Conservation (phyloP, 2,113 vertebrate species). For the Elephas maximus region DNA sequence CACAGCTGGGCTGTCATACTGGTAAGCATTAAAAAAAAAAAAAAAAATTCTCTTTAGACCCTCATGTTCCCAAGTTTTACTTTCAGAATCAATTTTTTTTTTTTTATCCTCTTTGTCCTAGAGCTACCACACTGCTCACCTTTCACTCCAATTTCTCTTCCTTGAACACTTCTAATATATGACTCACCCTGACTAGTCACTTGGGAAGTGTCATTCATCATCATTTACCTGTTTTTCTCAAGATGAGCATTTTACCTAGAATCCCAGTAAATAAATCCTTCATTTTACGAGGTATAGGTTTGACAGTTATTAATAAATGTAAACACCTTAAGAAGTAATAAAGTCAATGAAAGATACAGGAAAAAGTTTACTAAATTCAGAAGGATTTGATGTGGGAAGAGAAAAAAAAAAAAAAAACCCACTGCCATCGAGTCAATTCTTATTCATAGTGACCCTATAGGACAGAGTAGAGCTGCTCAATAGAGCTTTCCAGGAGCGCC, state of each 20-base stretch:
- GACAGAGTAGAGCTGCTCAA: no score
- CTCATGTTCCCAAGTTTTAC: neutral
- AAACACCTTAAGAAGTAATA: slow-evolving; percentile 14
- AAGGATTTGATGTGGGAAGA: neutral
- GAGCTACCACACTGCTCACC: neutral
- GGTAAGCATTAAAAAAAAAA: neutral
- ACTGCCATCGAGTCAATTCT: no score
- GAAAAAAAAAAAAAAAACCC: no score
- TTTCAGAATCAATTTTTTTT: neutral
- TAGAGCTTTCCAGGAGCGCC: no score
- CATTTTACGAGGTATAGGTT: neutral
- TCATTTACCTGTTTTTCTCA: neutral
- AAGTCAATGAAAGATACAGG: neutral
- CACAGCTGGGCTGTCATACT: neutral
- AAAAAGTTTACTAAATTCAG: neutral
- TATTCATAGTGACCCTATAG: no score
- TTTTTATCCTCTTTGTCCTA: neutral
- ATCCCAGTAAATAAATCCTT: neutral
- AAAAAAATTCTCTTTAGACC: neutral
- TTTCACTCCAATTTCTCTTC: neutral
- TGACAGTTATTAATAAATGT: neutral
- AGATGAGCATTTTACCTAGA: neutral
- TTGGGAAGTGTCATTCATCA: neutral
- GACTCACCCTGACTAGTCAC: neutral
- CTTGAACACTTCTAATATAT: slow-evolving; percentile 16